Conservation (phyloP, 1,140 invertebrate genomes). For the Diorhabda carinulata region DNA sequence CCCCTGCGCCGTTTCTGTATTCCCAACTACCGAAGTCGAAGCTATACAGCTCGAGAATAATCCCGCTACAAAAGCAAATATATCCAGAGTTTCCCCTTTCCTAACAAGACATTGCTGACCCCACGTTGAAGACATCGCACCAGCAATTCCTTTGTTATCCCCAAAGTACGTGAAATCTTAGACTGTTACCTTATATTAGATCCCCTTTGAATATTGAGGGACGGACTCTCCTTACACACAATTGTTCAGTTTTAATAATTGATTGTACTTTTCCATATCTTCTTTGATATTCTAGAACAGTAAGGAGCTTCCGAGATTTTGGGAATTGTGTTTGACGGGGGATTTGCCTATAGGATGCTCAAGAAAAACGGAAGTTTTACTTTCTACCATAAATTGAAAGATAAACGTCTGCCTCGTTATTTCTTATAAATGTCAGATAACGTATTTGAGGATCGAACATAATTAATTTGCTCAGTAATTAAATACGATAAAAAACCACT, state of each 20-base stretch:
- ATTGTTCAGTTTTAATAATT: not conserved
- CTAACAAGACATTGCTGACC: slow-evolving; percentile 38
- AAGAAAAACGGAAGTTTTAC: no score
- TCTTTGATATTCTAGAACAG: no score
- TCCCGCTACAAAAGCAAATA: slow-evolving; percentile 16
- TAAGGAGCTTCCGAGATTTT: no score
- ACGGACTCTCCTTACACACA: not conserved
- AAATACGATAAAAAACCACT: no score
- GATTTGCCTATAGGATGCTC: no score
- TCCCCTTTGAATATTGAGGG: not conserved
- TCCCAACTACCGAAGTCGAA: slow-evolving; percentile 8
- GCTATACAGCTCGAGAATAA: slow-evolving; percentile 11
- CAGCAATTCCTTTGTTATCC: slow-evolving; percentile 48
- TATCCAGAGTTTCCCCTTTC: slow-evolving; percentile 19
- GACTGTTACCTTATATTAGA: slow-evolving; percentile 27
- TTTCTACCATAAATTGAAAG: no score
- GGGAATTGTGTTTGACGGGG: no score
- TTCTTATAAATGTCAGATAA: no score
- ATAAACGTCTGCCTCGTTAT: no score
- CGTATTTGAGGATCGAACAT: no score
- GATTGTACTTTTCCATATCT: not conserved
- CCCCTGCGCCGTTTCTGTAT: not conserved
- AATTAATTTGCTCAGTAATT: no score
- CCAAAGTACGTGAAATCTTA: slow-evolving; percentile 31
- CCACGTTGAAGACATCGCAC: slow-evolving; percentile 42